Conservation (phyloP, 1,140 invertebrate genomes). For the Philotrypesis tridentata region DNA sequence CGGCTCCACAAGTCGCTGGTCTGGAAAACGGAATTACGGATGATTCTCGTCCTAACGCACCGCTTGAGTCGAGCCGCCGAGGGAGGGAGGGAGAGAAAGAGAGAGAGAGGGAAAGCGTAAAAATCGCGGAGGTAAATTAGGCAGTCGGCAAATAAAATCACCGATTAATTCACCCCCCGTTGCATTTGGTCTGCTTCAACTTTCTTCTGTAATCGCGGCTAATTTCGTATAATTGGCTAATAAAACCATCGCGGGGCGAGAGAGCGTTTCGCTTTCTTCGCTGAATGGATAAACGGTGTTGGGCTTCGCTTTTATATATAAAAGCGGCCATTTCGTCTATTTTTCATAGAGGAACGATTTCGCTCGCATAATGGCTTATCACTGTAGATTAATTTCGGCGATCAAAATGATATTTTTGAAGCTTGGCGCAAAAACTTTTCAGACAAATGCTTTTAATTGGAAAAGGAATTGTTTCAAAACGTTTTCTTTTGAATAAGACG, state of each 20-base stretch:
- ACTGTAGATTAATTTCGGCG: too few relatives aligned
- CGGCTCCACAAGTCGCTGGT: conserved; percentile 21
- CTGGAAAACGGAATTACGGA: conserved; percentile 33
- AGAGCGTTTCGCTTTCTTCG: not conserved
- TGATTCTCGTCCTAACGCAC: not conserved
- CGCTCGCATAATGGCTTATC: too few relatives aligned
- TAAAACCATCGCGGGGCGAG: not conserved
- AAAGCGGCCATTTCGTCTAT: too few relatives aligned
- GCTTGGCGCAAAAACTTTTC: too few relatives aligned
- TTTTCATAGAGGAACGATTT: too few relatives aligned
- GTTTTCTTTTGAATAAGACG: too few relatives aligned
- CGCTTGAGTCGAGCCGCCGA: too few relatives aligned
- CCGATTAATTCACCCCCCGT: conserved; percentile 20
- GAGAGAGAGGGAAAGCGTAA: not conserved
- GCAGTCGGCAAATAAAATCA: conserved; percentile 26
- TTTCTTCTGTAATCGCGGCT: not conserved
- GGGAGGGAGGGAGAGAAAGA: too few relatives aligned
- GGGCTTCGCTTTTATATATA: too few relatives aligned
- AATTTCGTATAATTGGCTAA: conserved; percentile 31
- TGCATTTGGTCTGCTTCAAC: not conserved
- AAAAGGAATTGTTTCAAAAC: too few relatives aligned
- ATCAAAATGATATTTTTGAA: too few relatives aligned
- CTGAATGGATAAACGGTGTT: not conserved
- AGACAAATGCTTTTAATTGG: too few relatives aligned
- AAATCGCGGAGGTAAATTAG: conserved; percentile 9